A percentile compares a stretch with the other conserved stretches of the same genome.
Evolutionary conservation across 2,888 invertebrate species (phyloP).

Genomic region (Schizaphis graminum): DNA sequence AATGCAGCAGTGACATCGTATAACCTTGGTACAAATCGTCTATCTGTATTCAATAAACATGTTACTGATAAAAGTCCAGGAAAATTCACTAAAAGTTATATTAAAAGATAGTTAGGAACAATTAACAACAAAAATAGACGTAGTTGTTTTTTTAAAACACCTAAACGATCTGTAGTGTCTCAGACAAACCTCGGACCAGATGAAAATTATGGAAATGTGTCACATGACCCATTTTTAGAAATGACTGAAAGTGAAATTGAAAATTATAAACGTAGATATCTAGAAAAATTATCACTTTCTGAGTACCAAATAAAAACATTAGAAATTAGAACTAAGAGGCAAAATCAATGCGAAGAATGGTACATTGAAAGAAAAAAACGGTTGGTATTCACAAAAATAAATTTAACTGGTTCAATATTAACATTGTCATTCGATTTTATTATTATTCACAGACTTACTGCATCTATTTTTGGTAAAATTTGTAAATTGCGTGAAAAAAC

Average conservation of each 20-base stretch:
- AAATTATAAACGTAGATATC: background rate
- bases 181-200: background rate
- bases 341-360: conserved; percentile 4
- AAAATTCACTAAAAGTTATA: background rate
- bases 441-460: background rate
- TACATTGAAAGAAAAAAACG: conserved; percentile 6
- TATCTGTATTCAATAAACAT: too few relatives aligned
- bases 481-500: conserved; percentile 15
- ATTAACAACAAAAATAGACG: background rate
- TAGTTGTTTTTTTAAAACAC: background rate
- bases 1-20: too few relatives aligned
- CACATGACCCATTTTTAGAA: background rate
- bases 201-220: conserved; percentile 5
- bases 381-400: background rate
- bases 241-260: background rate
- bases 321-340: conserved; percentile 11
- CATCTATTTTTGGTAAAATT: background rate
- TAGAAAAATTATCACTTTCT: background rate
- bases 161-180: background rate
- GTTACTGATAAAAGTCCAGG: background rate
- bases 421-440: background rate
- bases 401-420: background rate
- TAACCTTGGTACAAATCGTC: too few relatives aligned
- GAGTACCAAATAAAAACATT: background rate
- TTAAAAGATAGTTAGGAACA: background rate